Evolutionary conservation across 2,113 vertebrate genomes (phyloP), one percentile per base, ranked within the genome.

Genomic region (Calypte anna): DNA sequence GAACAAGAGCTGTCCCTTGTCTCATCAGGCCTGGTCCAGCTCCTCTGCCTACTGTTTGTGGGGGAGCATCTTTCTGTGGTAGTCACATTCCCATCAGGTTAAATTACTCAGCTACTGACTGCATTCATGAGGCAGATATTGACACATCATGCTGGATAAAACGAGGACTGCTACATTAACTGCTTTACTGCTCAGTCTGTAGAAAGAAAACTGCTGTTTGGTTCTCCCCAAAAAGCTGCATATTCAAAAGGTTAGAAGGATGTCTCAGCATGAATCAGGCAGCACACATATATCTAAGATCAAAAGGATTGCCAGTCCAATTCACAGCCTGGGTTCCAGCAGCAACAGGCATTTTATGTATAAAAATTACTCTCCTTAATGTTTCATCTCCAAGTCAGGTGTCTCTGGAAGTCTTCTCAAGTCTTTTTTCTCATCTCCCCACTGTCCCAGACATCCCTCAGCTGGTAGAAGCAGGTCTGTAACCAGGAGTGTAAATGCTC

Each of bases 231-330:
- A 82, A 91, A 92, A 70, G 61, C 27, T 62, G 70, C 82, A 88
- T 88, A 72, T 79, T 94, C 62, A 28, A 90, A 94, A 96, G 91
- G 91, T 79, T 89, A 88, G 43, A 63, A 79, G 57, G 74, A 75
- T 78, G 80, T 70, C 88, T 93, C 82, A 92, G 75, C 38, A 63
- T 85, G 93, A 92, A 75, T 88, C 95, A 93, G 70, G 21, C 70
- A 74, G 67, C 43, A 93, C 70, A 85, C 8, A 6, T 46, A 23
- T 46, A 58, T 38, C 48, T 70, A 38, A 79, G 79, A 93, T 91
- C 62, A 90, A 70, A 90, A 57, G 46, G 57, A 72, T 10, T 88
- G 80, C 51, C 89, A 82, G 54, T 82, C 62, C 86, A 88, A 69
- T 95, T 88, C 85, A 23, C 58, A 85, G 77, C 31, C 81, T n/a